Percentiles rank a stretch among this genome's conserved stretches.
phyloP scores from a whole-genome alignment of 1,140 invertebrate genomes.

The Drosophila cardini region DNA sequence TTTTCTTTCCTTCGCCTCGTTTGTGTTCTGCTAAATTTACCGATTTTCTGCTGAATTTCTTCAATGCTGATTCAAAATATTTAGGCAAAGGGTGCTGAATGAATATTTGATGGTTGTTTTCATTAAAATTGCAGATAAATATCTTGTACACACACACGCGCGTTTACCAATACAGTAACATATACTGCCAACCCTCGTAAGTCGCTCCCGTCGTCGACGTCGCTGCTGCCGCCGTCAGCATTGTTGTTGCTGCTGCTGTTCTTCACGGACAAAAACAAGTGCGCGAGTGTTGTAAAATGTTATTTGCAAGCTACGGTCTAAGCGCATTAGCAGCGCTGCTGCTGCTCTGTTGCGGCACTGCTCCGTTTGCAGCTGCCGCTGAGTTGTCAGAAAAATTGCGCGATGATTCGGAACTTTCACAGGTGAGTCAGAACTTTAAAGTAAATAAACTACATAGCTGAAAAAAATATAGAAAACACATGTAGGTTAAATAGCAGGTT shows the following conservation, averaged over 20 bases:
- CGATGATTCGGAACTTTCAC: constrained; percentile 85
- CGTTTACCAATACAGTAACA: constrained; percentile 48
- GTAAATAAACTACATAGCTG: constrained; percentile 36
- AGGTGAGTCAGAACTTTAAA: constrained; percentile 79
- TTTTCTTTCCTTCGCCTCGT: background rate
- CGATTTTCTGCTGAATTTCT: constrained; percentile 2
- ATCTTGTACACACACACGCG: constrained; percentile 43
- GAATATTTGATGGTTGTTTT: constrained; percentile 50
- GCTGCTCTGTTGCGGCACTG: constrained; percentile 55
- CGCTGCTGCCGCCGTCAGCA: background rate
- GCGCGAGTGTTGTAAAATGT: constrained; percentile 58
- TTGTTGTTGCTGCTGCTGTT: too few relatives aligned
- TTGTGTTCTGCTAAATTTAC: background rate
- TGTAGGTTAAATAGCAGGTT: constrained; percentile 45
- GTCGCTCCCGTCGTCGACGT: constrained; percentile 27
- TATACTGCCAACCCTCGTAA: constrained; percentile 67
- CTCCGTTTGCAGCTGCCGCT: constrained; percentile 58
- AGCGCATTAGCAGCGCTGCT: constrained; percentile 62
- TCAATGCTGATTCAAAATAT: background rate
- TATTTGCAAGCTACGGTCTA: constrained; percentile 29
- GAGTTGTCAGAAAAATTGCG: constrained; percentile 83
- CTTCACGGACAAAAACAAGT: constrained; percentile 46
- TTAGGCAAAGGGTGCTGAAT: constrained; percentile 6
- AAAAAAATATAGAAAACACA: constrained; percentile 29
- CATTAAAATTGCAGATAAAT: constrained; percentile 70